Evolutionary conservation across 2,888 invertebrate species (phyloP), one percentile per base, ranked within the genome.

Genomic region (Phalangium opilio): DNA sequence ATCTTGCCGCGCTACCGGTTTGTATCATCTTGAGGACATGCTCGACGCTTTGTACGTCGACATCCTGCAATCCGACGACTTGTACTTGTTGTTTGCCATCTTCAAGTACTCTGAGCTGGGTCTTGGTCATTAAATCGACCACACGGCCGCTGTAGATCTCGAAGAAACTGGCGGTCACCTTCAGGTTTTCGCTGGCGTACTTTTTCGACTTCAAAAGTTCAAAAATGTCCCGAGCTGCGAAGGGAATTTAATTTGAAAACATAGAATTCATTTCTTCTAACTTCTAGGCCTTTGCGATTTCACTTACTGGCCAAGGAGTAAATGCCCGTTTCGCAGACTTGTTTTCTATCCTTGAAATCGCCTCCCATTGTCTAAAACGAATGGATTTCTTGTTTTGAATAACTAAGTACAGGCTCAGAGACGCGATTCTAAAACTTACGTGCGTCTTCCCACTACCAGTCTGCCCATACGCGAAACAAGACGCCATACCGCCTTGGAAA

Each of bases 401-500:
- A n/a, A n/a, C n/a, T n/a, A n/a, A n/a, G n/a, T n/a, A n/a, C n/a
- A n/a, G n/a, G n/a, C n/a, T n/a, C n/a, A n/a, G n/a, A n/a, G n/a
- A n/a, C n/a, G n/a, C n/a, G n/a, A n/a, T n/a, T n/a, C n/a, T 34
- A 3, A 10, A 3, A 43, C 53, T 53, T 50, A 57, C 58, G 63
- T 59, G 96, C 78, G 74, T 98, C 84, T 64, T 93, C 78, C 75
- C 75, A 62, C 89, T 89, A 41, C 96, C 98, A 1, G 96, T 98
- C 70, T 98, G 98, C 45, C 98, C 98, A 68, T 99, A 98, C 3
- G 98, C 96, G 72, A 99, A 99, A 68, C 98, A 99, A 20, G 98
- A 98, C 19, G 98, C 96, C 85, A 95, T 95, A 41, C 95, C 95
- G 51, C 91, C 89, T 58, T 98, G 95, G 71, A 98, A 99, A 64